These are phyloP conservation scores for Trinorchestia longiramus DNA, from an alignment of 1,140 invertebrate species.

Conservation along the genomic window DNA sequence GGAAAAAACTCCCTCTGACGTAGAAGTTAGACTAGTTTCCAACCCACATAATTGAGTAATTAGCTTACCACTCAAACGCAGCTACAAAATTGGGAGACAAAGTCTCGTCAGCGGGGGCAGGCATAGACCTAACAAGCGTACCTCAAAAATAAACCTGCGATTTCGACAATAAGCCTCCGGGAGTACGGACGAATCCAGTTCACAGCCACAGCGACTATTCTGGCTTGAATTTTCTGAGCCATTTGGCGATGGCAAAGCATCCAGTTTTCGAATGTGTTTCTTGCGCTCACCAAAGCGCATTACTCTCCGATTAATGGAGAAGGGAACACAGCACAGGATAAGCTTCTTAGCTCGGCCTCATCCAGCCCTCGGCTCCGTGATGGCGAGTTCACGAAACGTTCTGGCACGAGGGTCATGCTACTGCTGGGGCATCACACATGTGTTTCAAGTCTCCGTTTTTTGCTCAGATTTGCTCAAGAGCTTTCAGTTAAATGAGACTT, in stretches of 20 bases:
- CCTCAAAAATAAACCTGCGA: neutral
- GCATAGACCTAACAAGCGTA: neutral
- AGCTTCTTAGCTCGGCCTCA: neutral
- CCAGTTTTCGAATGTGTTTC: constrained; percentile 45
- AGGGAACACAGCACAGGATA: constrained; percentile 15
- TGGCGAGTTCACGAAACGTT: neutral
- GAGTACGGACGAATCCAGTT: neutral
- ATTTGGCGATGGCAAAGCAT: constrained; percentile 9
- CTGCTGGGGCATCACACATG: too few species aligned
- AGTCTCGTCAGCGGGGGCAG: neutral
- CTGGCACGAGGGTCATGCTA: neutral
- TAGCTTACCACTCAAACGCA: neutral
- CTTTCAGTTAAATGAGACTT: neutral
- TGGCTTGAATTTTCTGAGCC: constrained; percentile 22
- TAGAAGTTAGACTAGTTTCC: too few species aligned
- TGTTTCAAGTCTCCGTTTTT: neutral
- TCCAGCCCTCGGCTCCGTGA: neutral
- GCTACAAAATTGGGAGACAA: neutral
- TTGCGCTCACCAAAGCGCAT: constrained; percentile 34
- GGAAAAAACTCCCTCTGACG: too few species aligned
- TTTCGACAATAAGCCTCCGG: neutral
- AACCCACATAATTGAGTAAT: neutral
- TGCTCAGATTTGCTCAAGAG: neutral
- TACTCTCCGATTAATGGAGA: constrained; percentile 37
- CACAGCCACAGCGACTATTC: neutral